These are phyloP conservation scores for Aspidiotus rigidus DNA, from an alignment of 2,888 invertebrate species.

Conservation along the genomic window DNA sequence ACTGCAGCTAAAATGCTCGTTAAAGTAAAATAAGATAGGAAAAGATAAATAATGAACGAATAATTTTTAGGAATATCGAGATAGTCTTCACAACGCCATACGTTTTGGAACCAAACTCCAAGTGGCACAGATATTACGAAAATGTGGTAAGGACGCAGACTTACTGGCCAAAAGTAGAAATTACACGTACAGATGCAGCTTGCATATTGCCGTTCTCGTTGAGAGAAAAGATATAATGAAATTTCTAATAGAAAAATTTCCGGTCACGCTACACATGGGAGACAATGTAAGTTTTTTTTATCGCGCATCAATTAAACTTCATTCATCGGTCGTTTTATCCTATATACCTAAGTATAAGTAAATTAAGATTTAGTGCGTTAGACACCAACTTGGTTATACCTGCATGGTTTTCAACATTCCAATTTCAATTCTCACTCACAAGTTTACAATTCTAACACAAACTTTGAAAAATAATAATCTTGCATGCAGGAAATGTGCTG, in stretches of 20 bases:
- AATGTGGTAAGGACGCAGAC: conserved; percentile 46
- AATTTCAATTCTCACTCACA: too few relatives aligned
- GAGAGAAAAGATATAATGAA: conserved; percentile 74
- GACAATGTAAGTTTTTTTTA: conserved; percentile 64
- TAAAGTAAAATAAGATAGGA: too few relatives aligned
- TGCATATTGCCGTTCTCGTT: conserved; percentile 78
- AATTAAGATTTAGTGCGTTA: too few relatives aligned
- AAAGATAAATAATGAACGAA: too few relatives aligned
- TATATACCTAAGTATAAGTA: too few relatives aligned
- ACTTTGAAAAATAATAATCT: too few relatives aligned
- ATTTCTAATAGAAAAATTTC: conserved; percentile 61
- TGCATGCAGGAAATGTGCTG: too few relatives aligned
- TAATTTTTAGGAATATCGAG: conserved; percentile 57
- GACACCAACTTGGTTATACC: too few relatives aligned
- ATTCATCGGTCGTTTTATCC: too few relatives aligned
- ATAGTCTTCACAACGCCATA: conserved; percentile 65
- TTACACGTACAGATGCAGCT: conserved; percentile 61
- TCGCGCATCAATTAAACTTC: not conserved
- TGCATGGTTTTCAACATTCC: too few relatives aligned
- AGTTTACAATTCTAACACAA: too few relatives aligned
- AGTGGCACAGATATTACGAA: conserved; percentile 38
- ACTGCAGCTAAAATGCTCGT: too few relatives aligned
- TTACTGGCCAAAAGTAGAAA: conserved; percentile 55
- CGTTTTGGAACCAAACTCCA: conserved; percentile 50
- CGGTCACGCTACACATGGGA: conserved; percentile 63